Evolutionary conservation across 2,797 vertebrate species (phyloP), one percentile per base, ranked within the genome.

Genomic region (Miichthys miiuy): DNA sequence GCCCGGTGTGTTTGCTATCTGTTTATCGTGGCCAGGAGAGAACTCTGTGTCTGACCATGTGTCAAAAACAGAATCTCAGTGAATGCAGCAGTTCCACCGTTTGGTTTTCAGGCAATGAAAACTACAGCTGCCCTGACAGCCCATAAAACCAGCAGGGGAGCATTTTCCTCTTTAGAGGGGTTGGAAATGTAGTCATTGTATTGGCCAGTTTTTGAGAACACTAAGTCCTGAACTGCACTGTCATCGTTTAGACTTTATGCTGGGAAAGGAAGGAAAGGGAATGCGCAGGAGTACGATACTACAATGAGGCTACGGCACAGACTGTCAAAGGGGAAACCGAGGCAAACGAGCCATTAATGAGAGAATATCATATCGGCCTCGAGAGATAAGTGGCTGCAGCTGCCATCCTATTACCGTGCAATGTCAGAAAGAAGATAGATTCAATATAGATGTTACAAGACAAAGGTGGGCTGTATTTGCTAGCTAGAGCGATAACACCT

Each of bases 341-440:
- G 71, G 72, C 81, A 55, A 82, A 82, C 23, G 11, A 73, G 77
- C 51, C 75, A 72, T 89, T 92, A 90, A 90, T 89, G 86, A 87
- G 80, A 80, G 61, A 74, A 81, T 81, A 85, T 84, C 60, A 84
- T 81, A 86, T 82, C 74, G 87, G 85, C 82, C 85, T 87, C 82
- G 47, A 27, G 85, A 89, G 88, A 90, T 75, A 82, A 72, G 61
- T 44, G 67, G 17, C 74, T 88, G 72, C 78, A 72, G 70, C 79
- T 80, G 79, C 74, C 68, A 55, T 79, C 80, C 68, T 54, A 80
- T 87, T 82, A 82, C 63, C 48, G 55, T 41, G 41, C 77, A 69
- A 55, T 81, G 74, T 89, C 76, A 75, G 55, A 70, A 46, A 77
- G 64, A 77, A 75, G 51, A 80, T 27, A 69, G 65, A 54, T 78